These are phyloP conservation scores for Myotis myotis DNA, from an alignment of 2,797 vertebrate genomes.

Conservation along the genomic window DNA sequence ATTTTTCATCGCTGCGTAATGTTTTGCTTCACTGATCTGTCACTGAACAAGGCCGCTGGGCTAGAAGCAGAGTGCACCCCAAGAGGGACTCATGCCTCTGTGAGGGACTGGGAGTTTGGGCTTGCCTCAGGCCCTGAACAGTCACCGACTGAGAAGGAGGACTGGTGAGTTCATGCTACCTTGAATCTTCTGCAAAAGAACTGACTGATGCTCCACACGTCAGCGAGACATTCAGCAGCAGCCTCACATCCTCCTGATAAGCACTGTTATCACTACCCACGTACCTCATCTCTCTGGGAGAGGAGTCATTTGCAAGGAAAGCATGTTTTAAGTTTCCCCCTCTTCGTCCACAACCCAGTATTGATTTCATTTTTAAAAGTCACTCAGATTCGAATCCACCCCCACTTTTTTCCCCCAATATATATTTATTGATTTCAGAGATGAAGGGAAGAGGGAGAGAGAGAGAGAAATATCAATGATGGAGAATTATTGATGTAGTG, in stretches of 20 bases:
- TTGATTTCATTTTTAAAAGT: accelerated
- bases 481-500: too few relatives aligned
- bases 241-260: neutral
- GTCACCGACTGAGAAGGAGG: slow-evolving; percentile 80
- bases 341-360: neutral
- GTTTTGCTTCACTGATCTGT: slow-evolving; percentile 97
- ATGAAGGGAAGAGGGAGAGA: too few relatives aligned
- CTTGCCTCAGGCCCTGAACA: slow-evolving; percentile 86
- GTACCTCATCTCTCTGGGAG: neutral
- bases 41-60: slow-evolving; percentile 93
- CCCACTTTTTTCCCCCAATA: too few relatives aligned
- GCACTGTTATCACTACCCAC: neutral
- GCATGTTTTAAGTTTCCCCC: neutral
- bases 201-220: slow-evolving; percentile 82
- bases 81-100: slow-evolving; percentile 79
- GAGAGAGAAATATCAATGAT: too few relatives aligned
- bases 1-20: slow-evolving; percentile 91
- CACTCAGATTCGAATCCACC: too few relatives aligned
- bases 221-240: slow-evolving; percentile 81
- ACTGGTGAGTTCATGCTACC: slow-evolving; percentile 82
- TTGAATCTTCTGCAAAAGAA: slow-evolving; percentile 78
- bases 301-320: neutral
- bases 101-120: slow-evolving; percentile 83
- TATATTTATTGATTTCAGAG: too few relatives aligned
- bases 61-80: slow-evolving; percentile 82